phyloP scores from a whole-genome alignment of 2,888 invertebrate genomes.

The Tanytarsus gracilentus region DNA sequence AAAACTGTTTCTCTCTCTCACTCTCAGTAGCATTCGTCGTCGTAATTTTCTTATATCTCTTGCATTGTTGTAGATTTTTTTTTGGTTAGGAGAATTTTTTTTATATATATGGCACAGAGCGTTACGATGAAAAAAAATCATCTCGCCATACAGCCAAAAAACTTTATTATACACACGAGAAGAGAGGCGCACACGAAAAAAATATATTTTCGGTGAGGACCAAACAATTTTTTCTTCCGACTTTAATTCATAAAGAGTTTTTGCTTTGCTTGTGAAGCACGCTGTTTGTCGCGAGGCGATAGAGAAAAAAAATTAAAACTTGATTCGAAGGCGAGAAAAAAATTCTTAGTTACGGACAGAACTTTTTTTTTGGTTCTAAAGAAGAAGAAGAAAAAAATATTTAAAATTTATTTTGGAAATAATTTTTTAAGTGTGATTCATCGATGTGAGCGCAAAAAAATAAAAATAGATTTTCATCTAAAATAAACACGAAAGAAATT shows the following conservation, averaged over 20 bases:
- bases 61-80: no score
- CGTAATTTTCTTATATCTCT: no score
- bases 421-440: no score
- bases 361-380: no score
- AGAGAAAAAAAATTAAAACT: slow-evolving; percentile 8
- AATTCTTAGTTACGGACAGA: background rate
- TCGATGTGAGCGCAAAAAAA: no score
- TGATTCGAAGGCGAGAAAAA: slow-evolving; percentile 1
- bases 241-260: slow-evolving; percentile 24
- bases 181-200: no score
- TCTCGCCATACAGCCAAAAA: slow-evolving; percentile 3
- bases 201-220: slow-evolving; percentile 24
- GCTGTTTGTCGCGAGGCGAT: slow-evolving; percentile 17
- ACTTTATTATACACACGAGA: background rate
- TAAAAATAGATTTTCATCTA: no score
- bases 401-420: no score
- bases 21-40: no score
- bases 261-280: slow-evolving; percentile 23
- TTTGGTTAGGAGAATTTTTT: background rate
- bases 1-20: no score
- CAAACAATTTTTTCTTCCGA: slow-evolving; percentile 26
- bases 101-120: background rate
- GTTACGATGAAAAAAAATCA: slow-evolving; percentile 14
- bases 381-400: no score
- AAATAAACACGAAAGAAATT: background rate